Percentiles rank a stretch among this genome's conserved stretches.
Conservation (phyloP, 1,140 invertebrate genomes). For the Adoxophyes honmai region DNA sequence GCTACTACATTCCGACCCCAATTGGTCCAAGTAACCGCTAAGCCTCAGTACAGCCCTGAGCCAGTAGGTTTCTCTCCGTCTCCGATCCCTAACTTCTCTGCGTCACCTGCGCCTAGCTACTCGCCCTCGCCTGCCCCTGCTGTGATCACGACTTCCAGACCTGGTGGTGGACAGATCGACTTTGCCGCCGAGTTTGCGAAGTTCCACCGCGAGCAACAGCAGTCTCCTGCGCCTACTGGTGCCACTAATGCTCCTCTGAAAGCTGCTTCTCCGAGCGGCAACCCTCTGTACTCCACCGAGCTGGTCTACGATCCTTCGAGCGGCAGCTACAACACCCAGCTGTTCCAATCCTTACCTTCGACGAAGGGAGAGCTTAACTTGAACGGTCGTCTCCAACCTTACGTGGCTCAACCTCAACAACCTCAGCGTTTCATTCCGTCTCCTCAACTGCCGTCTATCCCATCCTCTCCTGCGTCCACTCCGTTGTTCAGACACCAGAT, state of each 20-base stretch:
- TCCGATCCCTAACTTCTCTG: slow-evolving; percentile 65
- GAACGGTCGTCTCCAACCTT: slow-evolving; percentile 86
- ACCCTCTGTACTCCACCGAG: slow-evolving; percentile 86
- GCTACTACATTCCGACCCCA: slow-evolving; percentile 82
- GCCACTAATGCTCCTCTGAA: slow-evolving; percentile 51
- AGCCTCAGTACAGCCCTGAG: slow-evolving; percentile 79
- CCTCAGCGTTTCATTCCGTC: slow-evolving; percentile 63
- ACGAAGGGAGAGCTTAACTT: slow-evolving; percentile 83
- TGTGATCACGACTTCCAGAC: slow-evolving; percentile 52
- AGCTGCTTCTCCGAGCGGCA: slow-evolving; percentile 59
- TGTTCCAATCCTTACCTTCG: slow-evolving; percentile 87
- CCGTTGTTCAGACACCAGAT: slow-evolving; percentile 71
- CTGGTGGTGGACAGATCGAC: slow-evolving; percentile 78
- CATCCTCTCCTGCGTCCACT: slow-evolving; percentile 46
- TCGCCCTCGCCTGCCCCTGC: slow-evolving; percentile 59
- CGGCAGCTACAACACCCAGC: slow-evolving; percentile 88
- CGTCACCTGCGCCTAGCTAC: slow-evolving; percentile 50
- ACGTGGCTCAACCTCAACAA: slow-evolving; percentile 79
- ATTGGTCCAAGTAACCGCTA: slow-evolving; percentile 79
- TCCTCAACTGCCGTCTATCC: slow-evolving; percentile 58
- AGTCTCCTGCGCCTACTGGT: slow-evolving; percentile 70
- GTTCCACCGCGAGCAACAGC: slow-evolving; percentile 86
- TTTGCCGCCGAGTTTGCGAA: slow-evolving; percentile 86
- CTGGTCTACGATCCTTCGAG: slow-evolving; percentile 86
- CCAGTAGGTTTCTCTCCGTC: slow-evolving; percentile 39